Base-by-base conservation (phyloP, 2,888 invertebrate genomes). In the Dermolepida albohirtum region DNA sequence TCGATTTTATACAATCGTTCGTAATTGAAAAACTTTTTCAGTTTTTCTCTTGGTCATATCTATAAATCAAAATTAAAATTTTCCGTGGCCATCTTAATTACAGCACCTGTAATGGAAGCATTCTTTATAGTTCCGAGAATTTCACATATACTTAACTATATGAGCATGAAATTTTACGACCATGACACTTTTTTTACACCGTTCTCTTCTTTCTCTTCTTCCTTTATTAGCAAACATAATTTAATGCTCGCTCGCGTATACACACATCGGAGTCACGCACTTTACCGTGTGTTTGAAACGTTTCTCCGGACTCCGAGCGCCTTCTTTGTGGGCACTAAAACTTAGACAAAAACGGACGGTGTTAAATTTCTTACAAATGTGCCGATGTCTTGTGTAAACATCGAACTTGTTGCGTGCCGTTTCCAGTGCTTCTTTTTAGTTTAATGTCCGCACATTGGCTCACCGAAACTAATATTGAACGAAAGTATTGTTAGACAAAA, bases 191-290 rank as follows among this genome's bases (percentile, higher is more conserved):
- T 57, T 27, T 57, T 22, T 12, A 22, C 27, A 14, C 6, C 34
- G 34, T 34, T 34, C 6, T 34, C 8, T 34, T 10, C 34, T 34
- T 34, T 34, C 8, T 27, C 43, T 12, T 43, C 27, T 29, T 57
- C 57, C 57, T 57, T 57, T 57, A 57, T 57, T 57, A 57, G 57
- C 57, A 57, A 57, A 57, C 43, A 57, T 43, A 57, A 57, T 57
- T 57, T 57, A 43, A 57, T 29, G 43, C 49, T 22, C 8, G 49
- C 17, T 22, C 49, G 11, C 11, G 11, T 22, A 8, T 22, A 22
- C 49, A 17, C 22, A 49, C 49, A 22, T 22, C 10, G 22, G 11
- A 49, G 22, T 17, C 22, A 49, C 17, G 22, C 22, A 49, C 22
- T 49, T 11, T 11, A 49, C 22, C 22, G n/a, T 16, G 22, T 11